Conservation (phyloP, 1,140 invertebrate species). For the Drosophila lowei region DNA sequence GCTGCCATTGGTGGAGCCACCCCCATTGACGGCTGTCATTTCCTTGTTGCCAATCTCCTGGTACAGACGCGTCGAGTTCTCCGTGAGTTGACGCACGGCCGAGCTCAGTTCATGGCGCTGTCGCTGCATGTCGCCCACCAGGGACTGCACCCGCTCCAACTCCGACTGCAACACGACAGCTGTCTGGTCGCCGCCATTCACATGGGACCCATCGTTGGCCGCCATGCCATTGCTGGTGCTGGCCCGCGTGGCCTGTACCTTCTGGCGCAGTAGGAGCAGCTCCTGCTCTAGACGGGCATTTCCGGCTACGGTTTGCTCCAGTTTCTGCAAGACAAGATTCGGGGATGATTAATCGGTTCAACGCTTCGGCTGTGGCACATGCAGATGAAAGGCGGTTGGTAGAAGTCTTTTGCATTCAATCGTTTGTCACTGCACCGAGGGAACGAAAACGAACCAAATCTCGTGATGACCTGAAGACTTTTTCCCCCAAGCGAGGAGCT, state of each 20-base stretch:
- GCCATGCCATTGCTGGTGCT: constrained; percentile 30
- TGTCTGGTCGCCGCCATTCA: constrained; percentile 83
- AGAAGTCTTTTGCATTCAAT: constrained; percentile 74
- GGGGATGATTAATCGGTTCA: constrained; percentile 13
- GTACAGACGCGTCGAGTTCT: constrained; percentile 86
- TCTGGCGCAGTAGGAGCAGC: constrained; percentile 91
- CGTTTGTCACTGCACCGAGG: background rate
- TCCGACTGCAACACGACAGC: constrained; percentile 91
- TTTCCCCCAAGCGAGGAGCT: too few species aligned
- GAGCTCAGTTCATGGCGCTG: constrained; percentile 92
- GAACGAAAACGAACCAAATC: too few species aligned
- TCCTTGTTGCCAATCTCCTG: constrained; percentile 82
- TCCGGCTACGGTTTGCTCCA: constrained; percentile 95
- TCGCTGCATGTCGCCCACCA: constrained; percentile 92
- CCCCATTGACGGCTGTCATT: constrained; percentile 56
- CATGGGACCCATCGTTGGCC: constrained; percentile 54
- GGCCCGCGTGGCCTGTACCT: constrained; percentile 88
- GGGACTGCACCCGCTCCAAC: constrained; percentile 90
- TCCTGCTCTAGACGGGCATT: constrained; percentile 95
- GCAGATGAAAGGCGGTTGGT: constrained; percentile 53
- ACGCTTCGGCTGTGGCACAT: constrained; percentile 42
- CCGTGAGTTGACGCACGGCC: constrained; percentile 91
- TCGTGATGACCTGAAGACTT: too few species aligned
- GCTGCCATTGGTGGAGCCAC: constrained; percentile 60
- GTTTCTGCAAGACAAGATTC: constrained; percentile 86